These are phyloP conservation scores for Homalodisca vitripennis DNA, from an alignment of 1,140 invertebrate species.

Conservation along the genomic window DNA sequence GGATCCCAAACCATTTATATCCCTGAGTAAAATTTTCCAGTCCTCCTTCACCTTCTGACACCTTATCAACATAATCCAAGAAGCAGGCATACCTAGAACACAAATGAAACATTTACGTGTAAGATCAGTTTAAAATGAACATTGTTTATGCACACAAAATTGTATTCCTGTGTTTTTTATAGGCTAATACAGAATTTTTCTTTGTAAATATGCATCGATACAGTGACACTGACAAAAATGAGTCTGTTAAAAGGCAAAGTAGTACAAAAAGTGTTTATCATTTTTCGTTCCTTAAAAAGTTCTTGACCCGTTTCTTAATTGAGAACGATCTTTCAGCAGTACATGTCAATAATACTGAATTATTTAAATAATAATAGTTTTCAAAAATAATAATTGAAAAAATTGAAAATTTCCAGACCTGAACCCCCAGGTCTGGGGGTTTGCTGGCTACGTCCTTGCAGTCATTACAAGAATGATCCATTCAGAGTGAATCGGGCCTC, in stretches of 20 bases:
- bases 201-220: not conserved
- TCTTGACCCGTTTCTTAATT: too few relatives aligned
- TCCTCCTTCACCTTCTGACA: constrained; percentile 76
- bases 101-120: constrained; percentile 22
- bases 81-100: constrained; percentile 80
- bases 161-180: not conserved
- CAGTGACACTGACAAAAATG: not conserved
- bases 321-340: too few relatives aligned
- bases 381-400: too few relatives aligned
- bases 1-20: constrained; percentile 88
- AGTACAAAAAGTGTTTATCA: not conserved
- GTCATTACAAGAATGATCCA: too few relatives aligned
- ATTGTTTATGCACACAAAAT: not conserved
- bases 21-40: constrained; percentile 81
- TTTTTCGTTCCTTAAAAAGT: too few relatives aligned
- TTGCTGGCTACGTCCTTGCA: too few relatives aligned
- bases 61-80: constrained; percentile 70
- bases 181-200: not conserved
- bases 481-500: too few relatives aligned
- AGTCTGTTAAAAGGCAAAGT: not conserved
- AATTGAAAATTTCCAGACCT: too few relatives aligned
- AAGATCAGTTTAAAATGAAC: not conserved
- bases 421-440: too few relatives aligned
- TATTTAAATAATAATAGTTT: too few relatives aligned
- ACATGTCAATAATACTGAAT: too few relatives aligned